Conservation (phyloP, 2,113 vertebrate genomes). For the Athene cunicularia region DNA sequence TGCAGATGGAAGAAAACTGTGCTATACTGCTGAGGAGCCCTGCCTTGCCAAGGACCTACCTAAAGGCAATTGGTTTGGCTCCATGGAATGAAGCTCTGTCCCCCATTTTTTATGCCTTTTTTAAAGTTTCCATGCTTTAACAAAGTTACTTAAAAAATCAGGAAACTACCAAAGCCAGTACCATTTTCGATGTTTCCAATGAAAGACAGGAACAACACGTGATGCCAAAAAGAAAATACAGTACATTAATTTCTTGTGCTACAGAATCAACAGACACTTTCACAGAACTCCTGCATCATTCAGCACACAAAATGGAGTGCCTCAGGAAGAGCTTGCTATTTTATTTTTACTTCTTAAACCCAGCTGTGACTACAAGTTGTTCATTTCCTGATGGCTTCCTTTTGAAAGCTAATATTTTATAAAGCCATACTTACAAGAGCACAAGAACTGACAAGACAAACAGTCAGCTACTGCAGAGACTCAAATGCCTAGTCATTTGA, state of each 20-base stretch:
- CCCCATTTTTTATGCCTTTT: not conserved
- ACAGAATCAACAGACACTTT: not conserved
- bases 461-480: not conserved
- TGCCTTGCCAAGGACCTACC: not conserved
- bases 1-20: no score
- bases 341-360: not conserved
- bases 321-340: not conserved
- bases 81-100: accelerated
- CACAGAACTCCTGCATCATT: not conserved
- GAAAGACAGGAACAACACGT: accelerated
- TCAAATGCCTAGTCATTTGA: not conserved
- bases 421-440: not conserved
- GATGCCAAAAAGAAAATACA: not conserved
- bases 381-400: slow-evolving; percentile 18
- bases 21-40: not conserved
- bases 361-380: not conserved
- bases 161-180: not conserved
- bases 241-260: not conserved
- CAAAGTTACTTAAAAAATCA: not conserved
- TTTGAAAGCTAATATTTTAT: not conserved
- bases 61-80: not conserved
- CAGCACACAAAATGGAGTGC: not conserved
- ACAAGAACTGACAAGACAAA: not conserved
- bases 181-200: not conserved
- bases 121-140: not conserved